Conservation (phyloP, 2,113 vertebrate species). For the Saimiri boliviensis region DNA sequence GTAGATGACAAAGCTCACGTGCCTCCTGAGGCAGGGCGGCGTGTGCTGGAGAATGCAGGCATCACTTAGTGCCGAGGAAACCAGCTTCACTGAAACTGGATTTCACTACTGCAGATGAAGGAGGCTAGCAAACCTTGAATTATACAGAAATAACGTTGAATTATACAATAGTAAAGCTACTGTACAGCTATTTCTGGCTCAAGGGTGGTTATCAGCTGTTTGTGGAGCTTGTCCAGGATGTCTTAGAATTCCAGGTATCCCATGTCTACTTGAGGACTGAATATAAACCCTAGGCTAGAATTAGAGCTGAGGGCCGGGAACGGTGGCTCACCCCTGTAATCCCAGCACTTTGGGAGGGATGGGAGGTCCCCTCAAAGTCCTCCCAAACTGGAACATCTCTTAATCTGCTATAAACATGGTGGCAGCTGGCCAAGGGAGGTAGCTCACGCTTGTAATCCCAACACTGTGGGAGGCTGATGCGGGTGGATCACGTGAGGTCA, state of each 20-base stretch:
- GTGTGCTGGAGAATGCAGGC: not conserved
- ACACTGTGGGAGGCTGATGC: too few relatives aligned
- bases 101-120: not conserved
- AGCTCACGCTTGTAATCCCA: too few relatives aligned
- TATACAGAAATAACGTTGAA: not conserved
- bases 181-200: not conserved
- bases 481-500: too few relatives aligned
- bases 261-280: not conserved
- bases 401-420: too few relatives aligned
- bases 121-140: not conserved
- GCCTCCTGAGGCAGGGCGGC: not conserved
- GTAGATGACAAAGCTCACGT: not conserved
- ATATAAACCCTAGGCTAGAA: not conserved
- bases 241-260: not conserved
- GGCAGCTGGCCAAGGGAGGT: too few relatives aligned
- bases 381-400: too few relatives aligned
- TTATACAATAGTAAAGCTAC: not conserved
- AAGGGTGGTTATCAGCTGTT: not conserved
- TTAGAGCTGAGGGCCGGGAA: not conserved
- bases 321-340: too few relatives aligned
- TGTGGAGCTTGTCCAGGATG: not conserved
- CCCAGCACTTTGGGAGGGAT: too few relatives aligned
- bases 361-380: too few relatives aligned
- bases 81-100: not conserved
- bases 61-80: not conserved